Percentiles rank a stretch among this genome's conserved stretches.
Conservation (phyloP, 2,113 vertebrate species). For the Alethe castanea region DNA sequence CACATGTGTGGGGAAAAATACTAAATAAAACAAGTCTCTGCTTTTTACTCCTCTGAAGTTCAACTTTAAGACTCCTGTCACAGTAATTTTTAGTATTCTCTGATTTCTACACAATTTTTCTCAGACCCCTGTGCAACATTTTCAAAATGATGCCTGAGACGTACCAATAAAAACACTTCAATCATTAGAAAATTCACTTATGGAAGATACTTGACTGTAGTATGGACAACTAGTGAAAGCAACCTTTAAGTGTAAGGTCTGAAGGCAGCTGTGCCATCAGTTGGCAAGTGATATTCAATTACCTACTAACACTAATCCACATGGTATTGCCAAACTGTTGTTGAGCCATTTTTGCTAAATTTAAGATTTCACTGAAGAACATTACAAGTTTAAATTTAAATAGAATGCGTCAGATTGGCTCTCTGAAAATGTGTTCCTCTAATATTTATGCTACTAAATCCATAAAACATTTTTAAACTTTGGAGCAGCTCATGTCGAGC, state of each 20-base stretch:
- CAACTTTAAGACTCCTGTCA: neutral
- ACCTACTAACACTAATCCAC: neutral
- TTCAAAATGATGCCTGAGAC: neutral
- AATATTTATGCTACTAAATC: neutral
- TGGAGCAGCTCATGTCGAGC: neutral
- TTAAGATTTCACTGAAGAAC: neutral
- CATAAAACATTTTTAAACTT: neutral
- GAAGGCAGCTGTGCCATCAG: neutral
- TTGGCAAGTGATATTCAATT: neutral
- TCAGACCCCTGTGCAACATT: neutral
- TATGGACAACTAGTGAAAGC: neutral
- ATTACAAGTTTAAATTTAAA: neutral
- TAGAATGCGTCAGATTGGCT: neutral
- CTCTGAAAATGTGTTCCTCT: neutral
- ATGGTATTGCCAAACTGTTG: neutral
- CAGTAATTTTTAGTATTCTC: neutral
- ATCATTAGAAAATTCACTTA: neutral
- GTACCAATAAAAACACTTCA: neutral
- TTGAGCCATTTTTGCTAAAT: neutral
- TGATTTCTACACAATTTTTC: neutral
- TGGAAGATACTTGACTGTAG: neutral
- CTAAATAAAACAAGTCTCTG: neutral
- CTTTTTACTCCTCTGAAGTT: neutral
- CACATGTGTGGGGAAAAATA: neutral
- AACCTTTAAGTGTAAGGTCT: neutral